phyloP scores from a whole-genome alignment of 2,888 invertebrate species.

The Athalia cordata region DNA sequence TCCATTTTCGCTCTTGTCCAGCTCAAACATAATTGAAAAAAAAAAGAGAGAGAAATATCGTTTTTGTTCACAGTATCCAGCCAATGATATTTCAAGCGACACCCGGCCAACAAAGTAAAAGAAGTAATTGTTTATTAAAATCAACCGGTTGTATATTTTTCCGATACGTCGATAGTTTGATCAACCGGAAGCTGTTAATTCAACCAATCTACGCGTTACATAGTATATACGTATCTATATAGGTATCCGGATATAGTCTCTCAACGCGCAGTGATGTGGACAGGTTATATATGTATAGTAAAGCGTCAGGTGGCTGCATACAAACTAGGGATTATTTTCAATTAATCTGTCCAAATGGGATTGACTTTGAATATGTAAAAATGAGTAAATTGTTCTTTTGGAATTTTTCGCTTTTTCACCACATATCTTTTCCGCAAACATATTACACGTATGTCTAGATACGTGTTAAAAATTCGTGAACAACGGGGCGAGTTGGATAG shows the following conservation, averaged over 20 bases:
- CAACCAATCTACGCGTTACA: slow-evolving; percentile 17
- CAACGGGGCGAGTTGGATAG: too few species aligned
- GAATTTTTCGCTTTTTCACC: background rate
- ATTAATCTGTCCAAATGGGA: background rate
- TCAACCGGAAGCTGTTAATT: slow-evolving; percentile 34
- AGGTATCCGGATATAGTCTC: background rate
- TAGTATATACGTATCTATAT: background rate
- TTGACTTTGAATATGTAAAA: background rate
- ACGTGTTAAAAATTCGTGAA: too few species aligned
- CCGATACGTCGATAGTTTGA: slow-evolving; percentile 40
- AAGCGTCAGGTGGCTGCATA: too few species aligned
- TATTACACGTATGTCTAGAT: too few species aligned
- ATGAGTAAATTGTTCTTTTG: background rate
- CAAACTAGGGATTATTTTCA: slow-evolving; percentile 13
- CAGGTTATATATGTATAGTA: too few species aligned
- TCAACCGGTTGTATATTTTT: slow-evolving; percentile 12
- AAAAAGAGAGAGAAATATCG: too few species aligned
- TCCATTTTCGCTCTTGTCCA: too few species aligned
- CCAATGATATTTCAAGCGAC: too few species aligned
- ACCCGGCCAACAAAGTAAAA: background rate
- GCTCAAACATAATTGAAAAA: too few species aligned
- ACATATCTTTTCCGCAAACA: too few species aligned
- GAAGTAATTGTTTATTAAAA: slow-evolving; percentile 37
- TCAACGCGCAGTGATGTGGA: background rate
- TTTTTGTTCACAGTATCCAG: too few species aligned